These are phyloP conservation scores for Auanema sp. DNA, from an alignment of 2,888 invertebrate genomes.

Conservation along the genomic window DNA sequence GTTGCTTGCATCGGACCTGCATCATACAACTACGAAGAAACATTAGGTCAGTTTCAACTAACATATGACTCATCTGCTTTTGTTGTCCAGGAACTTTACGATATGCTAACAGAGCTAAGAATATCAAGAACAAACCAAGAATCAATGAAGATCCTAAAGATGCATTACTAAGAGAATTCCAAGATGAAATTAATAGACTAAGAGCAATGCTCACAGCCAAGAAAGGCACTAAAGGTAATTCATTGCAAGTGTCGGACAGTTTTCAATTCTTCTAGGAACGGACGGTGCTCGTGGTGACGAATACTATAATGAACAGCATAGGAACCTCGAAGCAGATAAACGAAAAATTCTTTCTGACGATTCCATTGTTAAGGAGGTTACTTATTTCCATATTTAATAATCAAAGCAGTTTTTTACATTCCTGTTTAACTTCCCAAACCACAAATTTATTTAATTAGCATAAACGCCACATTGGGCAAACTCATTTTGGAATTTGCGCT, in stretches of 20 bases:
- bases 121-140: slow-evolving; percentile 95
- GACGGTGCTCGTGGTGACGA: slow-evolving; percentile 63
- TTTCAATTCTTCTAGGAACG: not conserved
- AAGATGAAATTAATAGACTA: slow-evolving; percentile 66
- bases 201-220: slow-evolving; percentile 40
- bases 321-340: slow-evolving; percentile 67
- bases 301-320: slow-evolving; percentile 65
- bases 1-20: slow-evolving; percentile 98
- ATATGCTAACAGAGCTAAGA: slow-evolving; percentile 75
- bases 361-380: slow-evolving; percentile 43
- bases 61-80: not conserved
- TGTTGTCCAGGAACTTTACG: slow-evolving; percentile 26
- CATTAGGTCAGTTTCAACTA: slow-evolving; percentile 72
- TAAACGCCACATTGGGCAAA: slow-evolving; percentile 23
- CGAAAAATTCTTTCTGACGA: slow-evolving; percentile 66
- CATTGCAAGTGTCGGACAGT: not conserved
- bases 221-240: slow-evolving; percentile 58
- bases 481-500: slow-evolving; percentile 18
- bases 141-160: slow-evolving; percentile 99
- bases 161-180: slow-evolving; percentile 89
- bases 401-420: no score
- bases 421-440: no score
- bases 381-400: no score
- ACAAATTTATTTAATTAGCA: no score
- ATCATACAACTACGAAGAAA: slow-evolving; percentile 92